Percentiles rank a stretch among this genome's conserved stretches.
phyloP scores from a whole-genome alignment of 2,797 vertebrate species.

The Prunella strophiata region DNA sequence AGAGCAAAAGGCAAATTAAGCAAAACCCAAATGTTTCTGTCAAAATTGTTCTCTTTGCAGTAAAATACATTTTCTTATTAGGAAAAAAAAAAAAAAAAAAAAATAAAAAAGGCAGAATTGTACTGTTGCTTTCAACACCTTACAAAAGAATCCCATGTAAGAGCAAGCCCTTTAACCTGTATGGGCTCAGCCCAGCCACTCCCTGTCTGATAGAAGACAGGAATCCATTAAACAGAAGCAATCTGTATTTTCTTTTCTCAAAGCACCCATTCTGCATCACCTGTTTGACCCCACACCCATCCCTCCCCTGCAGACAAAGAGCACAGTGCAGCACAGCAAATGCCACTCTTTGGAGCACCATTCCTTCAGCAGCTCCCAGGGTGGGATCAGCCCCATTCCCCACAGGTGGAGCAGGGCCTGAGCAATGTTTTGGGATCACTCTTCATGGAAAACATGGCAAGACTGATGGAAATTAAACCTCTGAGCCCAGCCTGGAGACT shows the following conservation, averaged over 20 bases:
- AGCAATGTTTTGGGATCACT: neutral
- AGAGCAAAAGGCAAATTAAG: neutral
- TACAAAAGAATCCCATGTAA: neutral
- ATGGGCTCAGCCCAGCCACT: neutral
- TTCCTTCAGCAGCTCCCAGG: conserved; percentile 32
- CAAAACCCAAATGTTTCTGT: neutral
- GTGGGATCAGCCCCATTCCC: neutral
- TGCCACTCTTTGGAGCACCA: neutral
- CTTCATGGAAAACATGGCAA: neutral
- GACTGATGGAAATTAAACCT: conserved; percentile 13
- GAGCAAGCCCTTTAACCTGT: neutral
- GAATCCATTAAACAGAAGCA: neutral
- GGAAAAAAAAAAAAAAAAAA: neutral
- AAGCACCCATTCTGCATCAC: neutral
- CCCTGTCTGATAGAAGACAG: neutral
- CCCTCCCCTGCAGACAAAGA: neutral
- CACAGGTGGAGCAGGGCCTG: neutral
- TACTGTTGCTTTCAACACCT: neutral
- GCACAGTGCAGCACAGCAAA: neutral
- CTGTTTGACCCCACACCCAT: neutral
- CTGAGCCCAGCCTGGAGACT: neutral
- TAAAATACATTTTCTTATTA: neutral
- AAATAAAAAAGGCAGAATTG: neutral
- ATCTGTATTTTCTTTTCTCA: neutral
- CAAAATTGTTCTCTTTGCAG: neutral